These are phyloP conservation scores for Pollachius pollachius DNA, from an alignment of 2,113 vertebrate species.

Conservation along the genomic window DNA sequence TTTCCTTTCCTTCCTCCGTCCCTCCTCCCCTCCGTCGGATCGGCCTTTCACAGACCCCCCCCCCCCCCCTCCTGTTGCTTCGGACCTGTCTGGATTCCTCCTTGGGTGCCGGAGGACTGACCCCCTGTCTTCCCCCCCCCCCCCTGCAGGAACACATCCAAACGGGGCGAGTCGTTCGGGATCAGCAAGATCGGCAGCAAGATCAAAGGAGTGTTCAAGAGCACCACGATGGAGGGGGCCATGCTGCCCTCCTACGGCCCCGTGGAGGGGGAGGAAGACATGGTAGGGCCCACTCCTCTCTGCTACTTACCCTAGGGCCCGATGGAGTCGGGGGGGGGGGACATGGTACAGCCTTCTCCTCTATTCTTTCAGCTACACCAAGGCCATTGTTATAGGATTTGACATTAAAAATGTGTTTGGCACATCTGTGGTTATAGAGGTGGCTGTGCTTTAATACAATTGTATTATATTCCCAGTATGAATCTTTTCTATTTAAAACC, in stretches of 20 bases:
- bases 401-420: no score
- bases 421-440: no score
- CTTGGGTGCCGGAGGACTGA: background rate
- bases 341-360: slow-evolving; percentile 77
- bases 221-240: slow-evolving; percentile 95
- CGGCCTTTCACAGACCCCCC: background rate
- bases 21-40: background rate
- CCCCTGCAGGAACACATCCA: slow-evolving; percentile 82
- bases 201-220: slow-evolving; percentile 98
- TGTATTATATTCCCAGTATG: no score
- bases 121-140: background rate
- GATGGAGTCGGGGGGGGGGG: slow-evolving; percentile 86
- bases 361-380: no score
- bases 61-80: slow-evolving; percentile 10
- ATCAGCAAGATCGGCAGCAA: slow-evolving; percentile 96
- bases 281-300: slow-evolving; percentile 71
- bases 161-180: slow-evolving; percentile 92
- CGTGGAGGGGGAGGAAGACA: slow-evolving; percentile 90
- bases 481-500: no score
- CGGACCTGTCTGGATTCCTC: slow-evolving; percentile 14
- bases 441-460: no score
- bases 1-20: slow-evolving; percentile 19
- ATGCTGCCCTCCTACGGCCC: slow-evolving; percentile 89
- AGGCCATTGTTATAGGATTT: no score
- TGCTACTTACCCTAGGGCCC: slow-evolving; percentile 71